phyloP scores from a whole-genome alignment of 2,888 invertebrate genomes.

The Calameuta pallipes region DNA sequence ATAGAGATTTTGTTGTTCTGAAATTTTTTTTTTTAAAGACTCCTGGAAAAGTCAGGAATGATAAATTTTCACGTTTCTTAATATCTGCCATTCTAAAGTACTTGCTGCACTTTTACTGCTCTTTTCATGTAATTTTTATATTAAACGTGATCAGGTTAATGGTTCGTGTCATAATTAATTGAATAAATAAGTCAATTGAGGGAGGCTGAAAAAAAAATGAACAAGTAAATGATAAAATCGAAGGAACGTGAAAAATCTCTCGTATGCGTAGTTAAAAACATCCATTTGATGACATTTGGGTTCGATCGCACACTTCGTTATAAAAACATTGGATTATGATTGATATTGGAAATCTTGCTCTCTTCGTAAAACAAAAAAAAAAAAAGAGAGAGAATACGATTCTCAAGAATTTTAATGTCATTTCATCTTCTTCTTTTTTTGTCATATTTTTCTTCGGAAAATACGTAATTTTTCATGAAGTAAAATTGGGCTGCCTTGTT shows the following conservation, averaged over 20 bases:
- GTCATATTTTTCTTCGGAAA: background rate
- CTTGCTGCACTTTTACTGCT: background rate
- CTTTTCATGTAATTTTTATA: background rate
- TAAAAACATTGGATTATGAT: background rate
- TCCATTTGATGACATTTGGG: background rate
- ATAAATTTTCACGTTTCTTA: background rate
- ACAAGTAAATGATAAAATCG: background rate
- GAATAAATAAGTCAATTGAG: background rate
- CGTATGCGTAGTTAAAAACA: background rate
- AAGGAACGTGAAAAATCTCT: background rate
- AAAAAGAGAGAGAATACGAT: background rate
- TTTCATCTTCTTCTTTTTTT: background rate
- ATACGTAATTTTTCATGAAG: background rate
- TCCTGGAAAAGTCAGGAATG: background rate
- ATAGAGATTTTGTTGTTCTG: background rate
- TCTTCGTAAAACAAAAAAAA: background rate
- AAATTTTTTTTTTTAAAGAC: background rate
- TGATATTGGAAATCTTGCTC: background rate
- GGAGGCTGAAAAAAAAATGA: background rate
- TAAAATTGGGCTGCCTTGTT: constrained; percentile 17
- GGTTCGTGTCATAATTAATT: background rate
- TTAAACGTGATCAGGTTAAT: background rate
- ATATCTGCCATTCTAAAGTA: no score
- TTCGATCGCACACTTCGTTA: background rate
- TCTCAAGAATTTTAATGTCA: background rate